These are phyloP conservation scores for Drosophila pseudotalamancana DNA, from an alignment of 2,888 invertebrate species.

Conservation along the genomic window DNA sequence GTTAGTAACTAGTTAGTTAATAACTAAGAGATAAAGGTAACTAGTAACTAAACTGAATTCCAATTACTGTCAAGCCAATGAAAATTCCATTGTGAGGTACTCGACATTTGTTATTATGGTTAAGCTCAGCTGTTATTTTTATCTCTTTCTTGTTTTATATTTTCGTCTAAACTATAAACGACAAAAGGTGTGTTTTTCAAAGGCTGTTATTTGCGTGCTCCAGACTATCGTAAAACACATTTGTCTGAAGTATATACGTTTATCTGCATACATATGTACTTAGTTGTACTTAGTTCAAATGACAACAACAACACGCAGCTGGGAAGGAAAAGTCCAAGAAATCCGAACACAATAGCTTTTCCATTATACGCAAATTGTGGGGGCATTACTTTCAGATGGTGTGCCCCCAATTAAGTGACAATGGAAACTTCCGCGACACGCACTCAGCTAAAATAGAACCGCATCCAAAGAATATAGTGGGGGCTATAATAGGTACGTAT, in stretches of 20 bases:
- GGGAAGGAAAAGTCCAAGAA: slow-evolving; percentile 18
- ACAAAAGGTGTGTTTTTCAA: slow-evolving; percentile 10
- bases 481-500: slow-evolving; percentile 8
- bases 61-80: too few species aligned
- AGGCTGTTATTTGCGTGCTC: slow-evolving; percentile 9
- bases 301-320: background rate
- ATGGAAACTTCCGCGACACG: slow-evolving; percentile 55
- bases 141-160: background rate
- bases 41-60: too few species aligned
- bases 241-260: background rate
- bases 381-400: slow-evolving; percentile 22
- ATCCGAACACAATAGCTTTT: slow-evolving; percentile 42
- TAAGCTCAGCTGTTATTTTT: background rate
- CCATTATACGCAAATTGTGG: slow-evolving; percentile 31
- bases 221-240: slow-evolving; percentile 13
- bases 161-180: background rate
- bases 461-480: background rate
- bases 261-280: background rate
- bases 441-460: slow-evolving; percentile 28
- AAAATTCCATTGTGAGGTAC: too few species aligned
- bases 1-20: too few species aligned
- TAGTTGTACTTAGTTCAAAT: background rate
- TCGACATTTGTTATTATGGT: too few species aligned
- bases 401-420: slow-evolving; percentile 67
- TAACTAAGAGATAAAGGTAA: too few species aligned